Base-by-base conservation (phyloP, 2,113 vertebrate genomes). In the Erinaceus europaeus region DNA sequence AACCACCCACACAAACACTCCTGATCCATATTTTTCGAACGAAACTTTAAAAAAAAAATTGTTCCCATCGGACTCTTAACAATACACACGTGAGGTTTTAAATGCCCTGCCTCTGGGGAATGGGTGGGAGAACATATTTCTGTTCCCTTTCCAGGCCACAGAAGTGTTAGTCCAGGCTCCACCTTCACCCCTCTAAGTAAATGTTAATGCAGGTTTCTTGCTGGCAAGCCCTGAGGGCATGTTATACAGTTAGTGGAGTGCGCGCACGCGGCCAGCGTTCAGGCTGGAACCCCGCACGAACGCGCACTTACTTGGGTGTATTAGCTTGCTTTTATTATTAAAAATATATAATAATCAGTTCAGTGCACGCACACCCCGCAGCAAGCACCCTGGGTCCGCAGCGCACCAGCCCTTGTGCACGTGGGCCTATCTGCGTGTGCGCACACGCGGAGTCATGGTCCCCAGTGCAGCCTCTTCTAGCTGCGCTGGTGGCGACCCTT, bases 401-500 rank as follows among this genome's bases (percentile, higher is more conserved):
- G 57, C 32, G 72, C 59, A 59, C 67, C 64, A 7, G 64, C 12
- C 82, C 2, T 29, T 8, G 57, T 89, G 94, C 94, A 91, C 94
- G 84, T 90, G 93, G 92, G 85, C 42, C 67, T 76, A 62, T 83
- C 61, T 65, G 86, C 74, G 83, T 71, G 78, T 87, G 95, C 87
- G 92, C 77, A 88, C 89, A 75, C 79, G 76, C 91, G 73, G 90
- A 46, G 64, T 78, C 65, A 59, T 34, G 80, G 89, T 84, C 86
- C 84, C 86, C 13, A 23, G 78, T 15, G 88, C 89, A 90, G 91
- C 93, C 94, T 88, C 88, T 81, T 9, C 82, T 55, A 44, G 88
- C 80, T 55, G 95, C 89, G 95, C 96, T 52, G 69, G 94, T 86
- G 92, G 96, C 95, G 96, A 97, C 96, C 97, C 94, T 96, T 83